Percentiles rank a stretch among this genome's conserved stretches.
Evolutionary conservation across 92 coral and sea anemone species (phyloP).

Genomic region (Phenganax subtilis): DNA sequence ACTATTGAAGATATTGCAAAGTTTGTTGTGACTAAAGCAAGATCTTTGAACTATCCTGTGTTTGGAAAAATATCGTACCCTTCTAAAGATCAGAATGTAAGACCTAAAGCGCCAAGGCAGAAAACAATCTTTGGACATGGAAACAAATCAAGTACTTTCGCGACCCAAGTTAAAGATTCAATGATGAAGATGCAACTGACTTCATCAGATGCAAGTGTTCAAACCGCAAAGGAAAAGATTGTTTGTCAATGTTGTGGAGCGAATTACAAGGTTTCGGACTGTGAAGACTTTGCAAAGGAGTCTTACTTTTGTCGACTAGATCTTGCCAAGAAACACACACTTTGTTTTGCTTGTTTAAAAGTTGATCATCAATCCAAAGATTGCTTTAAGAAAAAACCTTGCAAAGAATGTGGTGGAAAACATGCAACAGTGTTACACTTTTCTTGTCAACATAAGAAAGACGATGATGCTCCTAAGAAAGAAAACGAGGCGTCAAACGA

Average conservation of each 20-base stretch:
- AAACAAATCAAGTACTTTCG: neutral
- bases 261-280: constrained; percentile 10
- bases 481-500: too few relatives aligned
- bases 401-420: too few relatives aligned
- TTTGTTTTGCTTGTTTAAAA: too few relatives aligned
- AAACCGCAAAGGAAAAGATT: neutral
- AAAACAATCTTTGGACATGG: neutral
- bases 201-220: neutral
- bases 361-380: too few relatives aligned
- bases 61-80: constrained; percentile 2
- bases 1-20: too few relatives aligned
- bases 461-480: too few relatives aligned
- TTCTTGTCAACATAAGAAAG: too few relatives aligned
- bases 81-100: neutral
- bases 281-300: constrained; percentile 14
- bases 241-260: constrained; percentile 14
- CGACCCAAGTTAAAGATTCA: too few relatives aligned
- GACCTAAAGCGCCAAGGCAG: neutral
- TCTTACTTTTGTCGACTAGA: constrained; percentile 32
- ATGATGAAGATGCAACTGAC: neutral
- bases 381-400: too few relatives aligned
- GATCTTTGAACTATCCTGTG: too few relatives aligned
- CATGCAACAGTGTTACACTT: too few relatives aligned
- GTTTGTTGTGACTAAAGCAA: too few relatives aligned
- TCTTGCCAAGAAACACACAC: constrained; percentile 37